Conservation (phyloP, 2,113 vertebrate species). For the Oriolus oriolus region DNA sequence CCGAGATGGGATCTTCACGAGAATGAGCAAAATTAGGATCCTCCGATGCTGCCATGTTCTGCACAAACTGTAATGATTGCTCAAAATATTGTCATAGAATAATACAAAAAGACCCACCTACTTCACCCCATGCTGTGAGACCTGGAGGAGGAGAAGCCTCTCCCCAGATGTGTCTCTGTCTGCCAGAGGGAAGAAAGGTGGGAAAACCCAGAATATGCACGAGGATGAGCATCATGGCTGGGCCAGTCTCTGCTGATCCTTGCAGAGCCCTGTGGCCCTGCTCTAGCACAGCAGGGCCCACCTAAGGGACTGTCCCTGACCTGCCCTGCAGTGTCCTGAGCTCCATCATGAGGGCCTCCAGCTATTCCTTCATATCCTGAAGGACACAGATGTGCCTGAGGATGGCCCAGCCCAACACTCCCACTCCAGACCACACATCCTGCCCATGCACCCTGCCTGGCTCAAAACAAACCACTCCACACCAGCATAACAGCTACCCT, state of each 20-base stretch:
- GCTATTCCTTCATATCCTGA: background rate
- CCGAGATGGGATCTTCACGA: background rate
- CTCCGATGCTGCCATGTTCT: background rate
- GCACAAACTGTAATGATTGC: background rate
- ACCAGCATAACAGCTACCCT: accelerated
- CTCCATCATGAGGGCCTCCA: accelerated
- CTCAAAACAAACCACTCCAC: background rate
- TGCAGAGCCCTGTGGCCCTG: background rate
- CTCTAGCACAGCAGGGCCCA: background rate
- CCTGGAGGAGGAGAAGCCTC: background rate
- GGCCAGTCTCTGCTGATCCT: background rate
- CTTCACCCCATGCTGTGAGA: background rate
- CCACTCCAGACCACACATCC: accelerated
- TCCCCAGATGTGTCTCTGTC: background rate
- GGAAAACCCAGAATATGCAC: background rate
- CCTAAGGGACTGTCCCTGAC: background rate
- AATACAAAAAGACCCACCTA: background rate
- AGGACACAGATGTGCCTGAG: background rate
- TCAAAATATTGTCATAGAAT: background rate
- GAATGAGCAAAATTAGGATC: background rate
- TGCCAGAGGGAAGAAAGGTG: background rate
- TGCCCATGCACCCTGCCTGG: background rate
- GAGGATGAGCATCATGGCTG: background rate
- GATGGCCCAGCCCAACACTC: background rate
- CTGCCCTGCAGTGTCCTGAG: background rate